Percentiles rank a stretch among this genome's conserved stretches.
Conservation (phyloP, 2,797 vertebrate genomes). For the Acanthurus tractus region DNA sequence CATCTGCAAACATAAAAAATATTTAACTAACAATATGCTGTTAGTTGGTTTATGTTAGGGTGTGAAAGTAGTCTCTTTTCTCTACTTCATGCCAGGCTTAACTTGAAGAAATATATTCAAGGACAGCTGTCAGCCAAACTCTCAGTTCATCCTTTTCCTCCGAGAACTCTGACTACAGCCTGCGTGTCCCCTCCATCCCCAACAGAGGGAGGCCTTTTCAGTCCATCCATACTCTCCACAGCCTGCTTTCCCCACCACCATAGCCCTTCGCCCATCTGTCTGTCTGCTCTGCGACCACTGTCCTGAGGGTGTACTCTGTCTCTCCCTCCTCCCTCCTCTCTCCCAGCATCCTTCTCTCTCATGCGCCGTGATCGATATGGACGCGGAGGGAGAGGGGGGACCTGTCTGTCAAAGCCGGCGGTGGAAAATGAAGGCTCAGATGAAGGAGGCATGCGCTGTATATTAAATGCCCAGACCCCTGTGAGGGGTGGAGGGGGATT, state of each 20-base stretch:
- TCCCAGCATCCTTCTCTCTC: constrained; percentile 76
- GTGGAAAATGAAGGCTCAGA: constrained; percentile 84
- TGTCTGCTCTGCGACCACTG: constrained; percentile 74
- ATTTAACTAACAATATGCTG: constrained; percentile 5
- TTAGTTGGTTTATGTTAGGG: not conserved
- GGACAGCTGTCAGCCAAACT: constrained; percentile 74
- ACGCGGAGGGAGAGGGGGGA: constrained; percentile 82
- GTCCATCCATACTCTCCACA: constrained; percentile 56
- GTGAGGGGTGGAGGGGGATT: constrained; percentile 58
- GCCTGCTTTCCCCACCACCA: constrained; percentile 55
- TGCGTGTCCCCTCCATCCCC: constrained; percentile 76
- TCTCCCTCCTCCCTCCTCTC: constrained; percentile 63
- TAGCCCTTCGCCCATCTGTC: constrained; percentile 72
- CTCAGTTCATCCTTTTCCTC: constrained; percentile 60
- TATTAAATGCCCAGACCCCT: constrained; percentile 84
- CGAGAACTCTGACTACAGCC: constrained; percentile 53
- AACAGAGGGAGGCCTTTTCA: constrained; percentile 80
- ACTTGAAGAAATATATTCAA: constrained; percentile 69
- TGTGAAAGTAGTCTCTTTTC: constrained; percentile 38
- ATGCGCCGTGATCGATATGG: constrained; percentile 85
- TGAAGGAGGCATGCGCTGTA: constrained; percentile 86
- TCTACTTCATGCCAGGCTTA: constrained; percentile 34
- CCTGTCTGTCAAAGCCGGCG: constrained; percentile 84
- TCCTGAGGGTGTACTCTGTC: constrained; percentile 81
- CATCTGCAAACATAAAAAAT: not conserved